Evolutionary conservation across 2,888 invertebrate genomes (phyloP).

Genomic region (Cephalotes varians): DNA sequence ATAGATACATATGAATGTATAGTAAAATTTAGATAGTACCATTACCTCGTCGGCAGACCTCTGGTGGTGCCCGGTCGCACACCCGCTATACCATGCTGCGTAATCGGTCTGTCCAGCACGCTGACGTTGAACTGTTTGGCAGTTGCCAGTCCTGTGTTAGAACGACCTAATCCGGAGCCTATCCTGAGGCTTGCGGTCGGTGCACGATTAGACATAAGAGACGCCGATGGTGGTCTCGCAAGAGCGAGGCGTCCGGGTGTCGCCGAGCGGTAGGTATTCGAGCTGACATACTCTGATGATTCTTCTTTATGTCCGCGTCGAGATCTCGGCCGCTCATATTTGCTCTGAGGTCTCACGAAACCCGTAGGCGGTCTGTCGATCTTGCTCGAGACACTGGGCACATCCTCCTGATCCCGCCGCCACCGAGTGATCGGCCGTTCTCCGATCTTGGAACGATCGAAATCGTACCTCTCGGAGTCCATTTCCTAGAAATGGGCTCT

Average conservation of each 20-base stretch:
- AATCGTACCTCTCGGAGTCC: conserved; percentile 17
- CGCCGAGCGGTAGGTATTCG: conserved; percentile 71
- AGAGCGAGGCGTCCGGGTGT: conserved; percentile 76
- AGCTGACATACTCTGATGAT: conserved; percentile 57
- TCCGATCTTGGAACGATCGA: conserved; percentile 61
- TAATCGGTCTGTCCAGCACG: conserved; percentile 92
- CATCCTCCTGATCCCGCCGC: conserved; percentile 67
- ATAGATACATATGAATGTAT: neutral
- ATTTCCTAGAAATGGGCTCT: neutral
- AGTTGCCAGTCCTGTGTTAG: conserved; percentile 76
- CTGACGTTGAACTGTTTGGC: conserved; percentile 74
- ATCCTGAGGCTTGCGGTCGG: conserved; percentile 74
- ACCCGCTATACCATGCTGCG: conserved; percentile 93
- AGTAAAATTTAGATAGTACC: neutral
- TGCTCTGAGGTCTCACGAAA: conserved; percentile 69
- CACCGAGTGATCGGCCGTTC: conserved; percentile 77
- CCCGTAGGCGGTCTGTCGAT: conserved; percentile 74
- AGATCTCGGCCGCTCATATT: conserved; percentile 81
- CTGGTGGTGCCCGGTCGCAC: conserved; percentile 89
- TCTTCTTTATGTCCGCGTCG: conserved; percentile 80
- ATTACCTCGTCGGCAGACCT: conserved; percentile 84
- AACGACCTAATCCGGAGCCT: conserved; percentile 65
- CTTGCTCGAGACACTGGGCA: conserved; percentile 48
- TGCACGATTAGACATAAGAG: conserved; percentile 72
- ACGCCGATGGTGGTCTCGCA: conserved; percentile 80